Evolutionary conservation across 2,113 vertebrate species (phyloP).

Genomic region (Malurus cyaneus): DNA sequence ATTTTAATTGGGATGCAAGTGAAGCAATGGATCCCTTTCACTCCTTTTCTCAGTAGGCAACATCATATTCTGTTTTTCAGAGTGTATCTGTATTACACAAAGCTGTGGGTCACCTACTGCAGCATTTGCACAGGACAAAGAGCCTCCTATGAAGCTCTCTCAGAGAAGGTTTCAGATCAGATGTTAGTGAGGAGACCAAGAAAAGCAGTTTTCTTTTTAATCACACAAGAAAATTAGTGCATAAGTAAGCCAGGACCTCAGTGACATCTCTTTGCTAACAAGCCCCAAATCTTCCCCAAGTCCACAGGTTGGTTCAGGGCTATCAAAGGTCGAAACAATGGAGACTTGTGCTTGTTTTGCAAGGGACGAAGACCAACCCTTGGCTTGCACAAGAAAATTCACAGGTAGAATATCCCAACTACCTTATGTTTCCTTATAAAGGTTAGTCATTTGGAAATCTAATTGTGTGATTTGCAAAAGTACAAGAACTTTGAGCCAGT

Average conservation of each 20-base stretch:
- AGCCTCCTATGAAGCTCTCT: background rate
- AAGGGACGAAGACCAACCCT: background rate
- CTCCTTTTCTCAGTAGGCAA: background rate
- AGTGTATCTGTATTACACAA: accelerated
- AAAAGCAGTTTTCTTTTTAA: background rate
- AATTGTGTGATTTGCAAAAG: background rate
- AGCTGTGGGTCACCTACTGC: background rate
- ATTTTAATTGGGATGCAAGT: background rate
- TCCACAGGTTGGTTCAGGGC: background rate
- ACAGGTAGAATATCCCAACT: background rate
- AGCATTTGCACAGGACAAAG: background rate
- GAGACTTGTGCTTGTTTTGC: background rate
- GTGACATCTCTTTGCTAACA: background rate
- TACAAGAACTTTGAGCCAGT: background rate
- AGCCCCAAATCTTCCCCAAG: background rate
- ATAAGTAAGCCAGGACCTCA: background rate
- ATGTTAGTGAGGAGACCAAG: background rate
- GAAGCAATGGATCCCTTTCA: background rate
- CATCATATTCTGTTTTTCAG: background rate
- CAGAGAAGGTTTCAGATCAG: background rate
- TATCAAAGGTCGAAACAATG: background rate
- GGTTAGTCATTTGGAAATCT: background rate
- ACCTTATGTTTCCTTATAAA: background rate
- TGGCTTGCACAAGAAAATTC: background rate
- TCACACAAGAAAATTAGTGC: background rate